Conservation (phyloP, 2,888 invertebrate species). For the Thymelicus sylvestris region DNA sequence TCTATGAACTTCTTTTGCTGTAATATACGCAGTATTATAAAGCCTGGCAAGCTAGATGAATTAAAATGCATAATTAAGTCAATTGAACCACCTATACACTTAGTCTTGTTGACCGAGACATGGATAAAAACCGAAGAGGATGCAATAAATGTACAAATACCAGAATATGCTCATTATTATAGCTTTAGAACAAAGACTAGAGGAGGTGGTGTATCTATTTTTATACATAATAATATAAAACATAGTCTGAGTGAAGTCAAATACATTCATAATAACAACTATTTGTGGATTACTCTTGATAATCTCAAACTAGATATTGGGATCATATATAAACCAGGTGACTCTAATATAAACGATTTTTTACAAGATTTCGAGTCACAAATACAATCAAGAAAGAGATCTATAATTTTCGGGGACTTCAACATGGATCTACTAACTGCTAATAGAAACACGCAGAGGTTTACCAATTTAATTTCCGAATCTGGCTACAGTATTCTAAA, state of each 20-base stretch:
- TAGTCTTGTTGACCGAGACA: slow-evolving; percentile 36
- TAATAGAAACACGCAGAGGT: background rate
- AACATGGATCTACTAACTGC: slow-evolving; percentile 5
- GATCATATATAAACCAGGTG: slow-evolving; percentile 18
- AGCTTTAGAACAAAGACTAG: slow-evolving; percentile 21
- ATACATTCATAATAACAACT: slow-evolving; percentile 12
- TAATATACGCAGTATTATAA: slow-evolving; percentile 41
- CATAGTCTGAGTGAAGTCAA: background rate
- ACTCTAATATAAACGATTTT: slow-evolving; percentile 9
- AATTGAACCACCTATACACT: slow-evolving; percentile 31
- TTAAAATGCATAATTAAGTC: slow-evolving; percentile 40
- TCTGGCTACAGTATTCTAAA: background rate
- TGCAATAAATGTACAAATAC: slow-evolving; percentile 14
- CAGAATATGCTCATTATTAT: slow-evolving; percentile 30
- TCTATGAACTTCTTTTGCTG: slow-evolving; percentile 34
- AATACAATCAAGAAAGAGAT: slow-evolving; percentile 2
- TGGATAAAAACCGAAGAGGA: slow-evolving; percentile 26
- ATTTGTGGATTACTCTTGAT: slow-evolving; percentile 18
- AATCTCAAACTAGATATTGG: slow-evolving; percentile 11
- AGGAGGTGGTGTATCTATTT: slow-evolving; percentile 25
- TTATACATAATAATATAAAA: slow-evolving; percentile 17
- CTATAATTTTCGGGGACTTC: slow-evolving; percentile 19
- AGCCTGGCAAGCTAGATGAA: slow-evolving; percentile 41
- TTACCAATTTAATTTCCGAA: too few relatives aligned
- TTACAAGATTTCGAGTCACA: background rate